Percentiles rank a stretch among this genome's conserved stretches.
Conservation (phyloP, 53 echinoderm and acorn worm genomes). For the Holothuria scabra region DNA sequence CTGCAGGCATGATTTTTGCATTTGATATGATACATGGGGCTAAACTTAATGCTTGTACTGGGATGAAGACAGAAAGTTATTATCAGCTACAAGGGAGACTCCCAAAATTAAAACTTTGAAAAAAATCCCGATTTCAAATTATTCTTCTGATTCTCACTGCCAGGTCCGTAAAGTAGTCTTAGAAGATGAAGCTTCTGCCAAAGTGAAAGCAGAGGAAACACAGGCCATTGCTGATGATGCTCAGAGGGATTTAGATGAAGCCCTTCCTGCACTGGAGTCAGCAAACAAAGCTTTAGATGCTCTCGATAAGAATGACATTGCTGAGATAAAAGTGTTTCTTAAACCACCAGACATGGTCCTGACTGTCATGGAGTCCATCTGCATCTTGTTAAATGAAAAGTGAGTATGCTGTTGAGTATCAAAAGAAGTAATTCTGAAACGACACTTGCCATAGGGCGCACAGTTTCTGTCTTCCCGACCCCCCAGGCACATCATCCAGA, state of each 20-base stretch:
- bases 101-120: no score
- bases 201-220: slow-evolving; percentile 97
- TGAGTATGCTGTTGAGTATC: slow-evolving; percentile 50
- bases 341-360: slow-evolving; percentile 98
- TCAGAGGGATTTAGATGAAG: slow-evolving; percentile 96
- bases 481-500: no score
- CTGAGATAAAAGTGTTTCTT: slow-evolving; percentile 96
- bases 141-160: not conserved
- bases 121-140: no score
- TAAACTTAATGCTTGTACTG: no score
- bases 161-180: slow-evolving; percentile 98
- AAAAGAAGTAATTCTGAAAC: no score
- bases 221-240: slow-evolving; percentile 99
- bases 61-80: no score
- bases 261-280: slow-evolving; percentile 92
- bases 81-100: no score
- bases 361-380: slow-evolving; percentile 98
- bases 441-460: no score
- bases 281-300: slow-evolving; percentile 91
- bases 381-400: slow-evolving; percentile 89
- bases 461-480: no score
- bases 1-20: no score
- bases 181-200: slow-evolving; percentile 96
- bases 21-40: no score
- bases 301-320: slow-evolving; percentile 96